Conservation (phyloP, 2,113 vertebrate species). For the Cyrtonyx montezumae region DNA sequence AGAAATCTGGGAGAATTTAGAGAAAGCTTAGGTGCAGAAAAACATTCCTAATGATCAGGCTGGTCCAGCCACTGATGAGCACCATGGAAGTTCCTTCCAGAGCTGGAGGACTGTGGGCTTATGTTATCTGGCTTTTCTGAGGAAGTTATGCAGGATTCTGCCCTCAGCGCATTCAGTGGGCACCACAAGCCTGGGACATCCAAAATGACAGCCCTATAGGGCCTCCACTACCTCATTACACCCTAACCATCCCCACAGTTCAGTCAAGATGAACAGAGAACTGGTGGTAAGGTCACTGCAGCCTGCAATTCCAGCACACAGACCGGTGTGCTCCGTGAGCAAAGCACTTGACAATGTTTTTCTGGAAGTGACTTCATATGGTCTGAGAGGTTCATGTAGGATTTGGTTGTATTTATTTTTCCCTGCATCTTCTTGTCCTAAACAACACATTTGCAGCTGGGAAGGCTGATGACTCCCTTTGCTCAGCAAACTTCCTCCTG, state of each 20-base stretch:
- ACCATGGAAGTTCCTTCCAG: not conserved
- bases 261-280: accelerated
- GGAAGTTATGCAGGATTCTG: not conserved
- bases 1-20: not conserved
- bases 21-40: not conserved
- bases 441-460: conserved; percentile 61
- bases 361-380: conserved; percentile 64
- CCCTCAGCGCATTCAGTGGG: accelerated
- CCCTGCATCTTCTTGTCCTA: conserved; percentile 10
- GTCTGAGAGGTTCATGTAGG: conserved; percentile 4
- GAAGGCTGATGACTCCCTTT: conserved; percentile 36
- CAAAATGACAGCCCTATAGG: not conserved
- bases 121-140: not conserved
- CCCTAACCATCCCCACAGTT: not conserved
- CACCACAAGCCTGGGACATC: too few relatives aligned
- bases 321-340: not conserved
- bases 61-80: not conserved
- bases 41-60: not conserved
- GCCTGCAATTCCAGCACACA: not conserved
- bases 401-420: conserved; percentile 36
- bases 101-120: not conserved
- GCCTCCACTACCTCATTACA: not conserved
- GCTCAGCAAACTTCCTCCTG: conserved; percentile 24
- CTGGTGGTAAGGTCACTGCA: not conserved
- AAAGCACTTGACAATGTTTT: not conserved